phyloP scores from a whole-genome alignment of 2,113 vertebrate genomes.

The Coturnix japonica region DNA sequence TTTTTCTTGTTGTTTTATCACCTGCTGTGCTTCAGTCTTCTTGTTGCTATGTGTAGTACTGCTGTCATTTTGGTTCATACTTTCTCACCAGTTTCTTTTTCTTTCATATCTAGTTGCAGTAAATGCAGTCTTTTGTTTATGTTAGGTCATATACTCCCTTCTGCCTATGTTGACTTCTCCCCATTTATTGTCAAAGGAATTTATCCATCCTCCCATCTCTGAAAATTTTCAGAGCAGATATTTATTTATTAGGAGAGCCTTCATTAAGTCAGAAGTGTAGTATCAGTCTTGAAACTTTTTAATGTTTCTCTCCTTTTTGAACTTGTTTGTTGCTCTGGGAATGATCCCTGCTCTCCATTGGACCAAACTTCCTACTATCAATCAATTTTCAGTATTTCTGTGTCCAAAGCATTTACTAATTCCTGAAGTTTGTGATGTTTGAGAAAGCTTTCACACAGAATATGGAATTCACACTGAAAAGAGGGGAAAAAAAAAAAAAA shows the following conservation, averaged over 20 bases:
- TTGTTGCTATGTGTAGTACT: neutral
- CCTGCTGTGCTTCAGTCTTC: neutral
- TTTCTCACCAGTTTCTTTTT: neutral
- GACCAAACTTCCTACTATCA: neutral
- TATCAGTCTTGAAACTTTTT: neutral
- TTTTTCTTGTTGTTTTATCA: neutral
- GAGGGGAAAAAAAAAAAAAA: neutral
- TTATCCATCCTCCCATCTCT: neutral
- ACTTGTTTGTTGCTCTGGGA: neutral
- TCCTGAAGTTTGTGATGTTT: neutral
- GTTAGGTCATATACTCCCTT: neutral
- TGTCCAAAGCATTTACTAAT: neutral
- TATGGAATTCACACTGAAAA: neutral
- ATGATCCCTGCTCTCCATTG: neutral
- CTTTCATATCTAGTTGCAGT: neutral
- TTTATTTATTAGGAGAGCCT: neutral
- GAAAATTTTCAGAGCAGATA: neutral
- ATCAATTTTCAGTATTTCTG: neutral
- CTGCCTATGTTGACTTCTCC: neutral
- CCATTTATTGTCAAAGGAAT: neutral
- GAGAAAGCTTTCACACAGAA: neutral
- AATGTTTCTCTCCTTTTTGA: neutral
- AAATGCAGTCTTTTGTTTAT: neutral
- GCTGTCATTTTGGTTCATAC: neutral
- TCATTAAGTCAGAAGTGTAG: fast-evolving